Conservation (phyloP, 2,113 vertebrate species). For the Tachysurus fulvidraco region DNA sequence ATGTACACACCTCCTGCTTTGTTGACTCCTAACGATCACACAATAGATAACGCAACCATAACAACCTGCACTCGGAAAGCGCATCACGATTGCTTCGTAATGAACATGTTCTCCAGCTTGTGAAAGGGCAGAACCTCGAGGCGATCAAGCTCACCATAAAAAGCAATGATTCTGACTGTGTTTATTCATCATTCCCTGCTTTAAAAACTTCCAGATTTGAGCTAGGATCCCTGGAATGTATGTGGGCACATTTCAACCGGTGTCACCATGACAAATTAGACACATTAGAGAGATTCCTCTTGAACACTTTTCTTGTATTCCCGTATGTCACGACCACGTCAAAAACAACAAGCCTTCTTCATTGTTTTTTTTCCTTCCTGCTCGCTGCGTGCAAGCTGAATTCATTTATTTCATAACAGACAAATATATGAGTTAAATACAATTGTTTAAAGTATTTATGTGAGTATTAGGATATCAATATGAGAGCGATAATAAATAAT, state of each 20-base stretch:
- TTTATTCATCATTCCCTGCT: conserved; percentile 25
- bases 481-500: conserved; percentile 31
- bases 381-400: not conserved
- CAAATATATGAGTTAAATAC: conserved; percentile 50
- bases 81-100: conserved; percentile 19
- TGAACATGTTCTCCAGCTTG: conserved; percentile 21
- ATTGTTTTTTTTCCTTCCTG: conserved; percentile 36
- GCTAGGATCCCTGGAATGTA: conserved; percentile 30
- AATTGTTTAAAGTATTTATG: conserved; percentile 66
- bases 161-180: conserved; percentile 23
- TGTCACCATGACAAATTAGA: conserved; percentile 41
- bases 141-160: conserved; percentile 22
- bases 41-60: conserved; percentile 16
- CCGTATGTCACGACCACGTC: conserved; percentile 26
- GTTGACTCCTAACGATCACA: conserved; percentile 30
- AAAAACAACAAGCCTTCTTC: not conserved
- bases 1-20: conserved; percentile 29
- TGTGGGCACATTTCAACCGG: not conserved
- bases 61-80: conserved; percentile 35
- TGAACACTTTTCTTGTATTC: conserved; percentile 39
- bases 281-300: conserved; percentile 34
- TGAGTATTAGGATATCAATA: conserved; percentile 47
- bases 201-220: conserved; percentile 31
- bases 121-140: conserved; percentile 32
- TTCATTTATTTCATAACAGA: conserved; percentile 35